These are phyloP conservation scores for Oryzias curvinotus DNA, from an alignment of 2,113 vertebrate species.

Conservation along the genomic window DNA sequence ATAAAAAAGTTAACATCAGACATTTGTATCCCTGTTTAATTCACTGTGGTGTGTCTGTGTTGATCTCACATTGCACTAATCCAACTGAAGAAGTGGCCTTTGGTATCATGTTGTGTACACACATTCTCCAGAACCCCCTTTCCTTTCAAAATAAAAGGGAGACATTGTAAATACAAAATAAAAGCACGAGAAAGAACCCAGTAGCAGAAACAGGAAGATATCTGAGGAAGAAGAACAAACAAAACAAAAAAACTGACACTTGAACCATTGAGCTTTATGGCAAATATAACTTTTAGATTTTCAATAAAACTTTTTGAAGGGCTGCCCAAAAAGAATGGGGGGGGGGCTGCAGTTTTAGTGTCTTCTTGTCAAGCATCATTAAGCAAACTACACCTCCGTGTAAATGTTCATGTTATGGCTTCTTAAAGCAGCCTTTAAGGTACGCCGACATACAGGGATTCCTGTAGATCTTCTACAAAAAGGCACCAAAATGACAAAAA, in stretches of 20 bases:
- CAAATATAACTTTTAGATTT: slow-evolving; percentile 13
- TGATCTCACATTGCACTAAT: slow-evolving; percentile 81
- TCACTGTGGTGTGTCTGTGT: slow-evolving; percentile 68
- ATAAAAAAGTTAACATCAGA: slow-evolving; percentile 84
- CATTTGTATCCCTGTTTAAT: slow-evolving; percentile 78
- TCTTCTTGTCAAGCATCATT: too few relatives aligned
- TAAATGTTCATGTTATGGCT: too few relatives aligned
- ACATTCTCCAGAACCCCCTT: slow-evolving; percentile 61
- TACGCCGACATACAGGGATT: slow-evolving; percentile 20
- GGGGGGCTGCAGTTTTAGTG: too few relatives aligned
- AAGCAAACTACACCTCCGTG: too few relatives aligned
- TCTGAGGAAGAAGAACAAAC: background rate
- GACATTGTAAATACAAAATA: slow-evolving; percentile 48
- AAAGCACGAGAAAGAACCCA: slow-evolving; percentile 47
- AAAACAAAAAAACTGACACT: background rate
- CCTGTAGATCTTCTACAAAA: slow-evolving; percentile 59
- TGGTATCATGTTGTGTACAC: slow-evolving; percentile 75
- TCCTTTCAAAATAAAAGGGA: slow-evolving; percentile 53
- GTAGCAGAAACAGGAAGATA: slow-evolving; percentile 9
- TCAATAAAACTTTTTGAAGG: too few relatives aligned
- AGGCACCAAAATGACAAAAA: slow-evolving; percentile 70
- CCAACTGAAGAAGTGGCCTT: slow-evolving; percentile 80
- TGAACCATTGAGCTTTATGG: background rate
- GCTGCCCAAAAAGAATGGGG: too few relatives aligned
- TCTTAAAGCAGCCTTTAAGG: too few relatives aligned